Evolutionary conservation across 2,888 invertebrate genomes (phyloP).

Genomic region (Eledone cirrhosa): DNA sequence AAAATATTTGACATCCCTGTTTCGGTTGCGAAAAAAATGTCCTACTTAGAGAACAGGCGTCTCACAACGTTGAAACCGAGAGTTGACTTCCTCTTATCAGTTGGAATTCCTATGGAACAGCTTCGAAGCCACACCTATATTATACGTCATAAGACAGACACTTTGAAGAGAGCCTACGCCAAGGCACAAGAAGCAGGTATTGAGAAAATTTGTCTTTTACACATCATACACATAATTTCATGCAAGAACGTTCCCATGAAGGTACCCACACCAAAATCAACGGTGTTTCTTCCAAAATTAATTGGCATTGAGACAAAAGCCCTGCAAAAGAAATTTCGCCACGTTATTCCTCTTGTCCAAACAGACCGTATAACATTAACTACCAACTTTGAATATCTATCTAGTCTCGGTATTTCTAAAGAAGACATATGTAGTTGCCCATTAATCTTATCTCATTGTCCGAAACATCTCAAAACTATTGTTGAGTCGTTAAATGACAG

Average conservation of each 20-base stretch:
- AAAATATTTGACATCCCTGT: conserved; percentile 30
- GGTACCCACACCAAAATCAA: not conserved
- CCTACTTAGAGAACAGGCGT: conserved; percentile 25
- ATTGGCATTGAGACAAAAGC: not conserved
- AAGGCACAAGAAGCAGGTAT: conserved; percentile 29
- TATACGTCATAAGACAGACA: conserved; percentile 26
- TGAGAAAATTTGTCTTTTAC: conserved; percentile 31
- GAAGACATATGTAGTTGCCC: conserved; percentile 33
- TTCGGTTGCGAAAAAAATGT: conserved; percentile 30
- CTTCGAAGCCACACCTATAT: conserved; percentile 36
- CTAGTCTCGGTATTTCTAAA: conserved; percentile 33
- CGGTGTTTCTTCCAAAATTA: conserved; percentile 18
- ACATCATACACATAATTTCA: conserved; percentile 28
- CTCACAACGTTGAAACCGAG: conserved; percentile 19
- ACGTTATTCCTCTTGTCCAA: not conserved
- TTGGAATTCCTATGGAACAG: conserved; percentile 30
- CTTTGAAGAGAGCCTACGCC: conserved; percentile 19
- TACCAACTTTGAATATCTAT: conserved; percentile 32
- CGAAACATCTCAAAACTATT: conserved; percentile 24
- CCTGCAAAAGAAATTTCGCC: not conserved
- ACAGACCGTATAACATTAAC: conserved; percentile 27
- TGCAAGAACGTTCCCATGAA: not conserved
- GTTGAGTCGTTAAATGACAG: conserved; percentile 25
- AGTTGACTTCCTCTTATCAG: conserved; percentile 31
- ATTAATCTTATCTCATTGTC: conserved; percentile 35